Conservation (phyloP, 2,888 invertebrate genomes). For the Pherbina coryleti region DNA sequence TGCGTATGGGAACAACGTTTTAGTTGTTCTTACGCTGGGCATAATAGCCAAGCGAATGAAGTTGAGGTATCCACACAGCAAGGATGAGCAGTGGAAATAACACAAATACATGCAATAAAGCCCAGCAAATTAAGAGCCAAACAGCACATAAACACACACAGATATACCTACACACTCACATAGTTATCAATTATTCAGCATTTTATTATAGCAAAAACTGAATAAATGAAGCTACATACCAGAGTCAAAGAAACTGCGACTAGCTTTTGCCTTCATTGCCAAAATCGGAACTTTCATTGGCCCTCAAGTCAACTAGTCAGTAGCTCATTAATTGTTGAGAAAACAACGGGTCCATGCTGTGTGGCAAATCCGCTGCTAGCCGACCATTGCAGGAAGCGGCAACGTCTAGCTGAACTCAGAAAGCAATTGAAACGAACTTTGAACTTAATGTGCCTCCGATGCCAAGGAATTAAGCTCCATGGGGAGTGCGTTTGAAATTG, state of each 20-base stretch:
- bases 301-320: constrained; percentile 36
- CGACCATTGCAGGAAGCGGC: not conserved
- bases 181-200: constrained; percentile 35
- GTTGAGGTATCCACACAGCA: not conserved
- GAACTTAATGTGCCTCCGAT: not conserved
- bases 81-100: not conserved
- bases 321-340: constrained; percentile 47
- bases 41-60: not conserved
- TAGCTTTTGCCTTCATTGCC: not conserved
- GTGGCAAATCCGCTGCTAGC: constrained; percentile 32
- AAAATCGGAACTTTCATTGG: not conserved
- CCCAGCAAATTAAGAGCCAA: not conserved
- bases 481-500: too few species aligned
- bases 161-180: not conserved
- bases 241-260: not conserved
- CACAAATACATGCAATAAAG: not conserved
- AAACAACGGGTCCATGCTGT: not conserved
- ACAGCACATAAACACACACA: not conserved
- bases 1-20: not conserved
- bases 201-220: constrained; percentile 54
- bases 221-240: constrained; percentile 41
- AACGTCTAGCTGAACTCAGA: not conserved
- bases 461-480: too few species aligned
- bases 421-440: constrained; percentile 1
- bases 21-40: not conserved